These are phyloP conservation scores for Diadumene lineata DNA, from an alignment of 92 coral and sea anemone genomes.

Conservation along the genomic window DNA sequence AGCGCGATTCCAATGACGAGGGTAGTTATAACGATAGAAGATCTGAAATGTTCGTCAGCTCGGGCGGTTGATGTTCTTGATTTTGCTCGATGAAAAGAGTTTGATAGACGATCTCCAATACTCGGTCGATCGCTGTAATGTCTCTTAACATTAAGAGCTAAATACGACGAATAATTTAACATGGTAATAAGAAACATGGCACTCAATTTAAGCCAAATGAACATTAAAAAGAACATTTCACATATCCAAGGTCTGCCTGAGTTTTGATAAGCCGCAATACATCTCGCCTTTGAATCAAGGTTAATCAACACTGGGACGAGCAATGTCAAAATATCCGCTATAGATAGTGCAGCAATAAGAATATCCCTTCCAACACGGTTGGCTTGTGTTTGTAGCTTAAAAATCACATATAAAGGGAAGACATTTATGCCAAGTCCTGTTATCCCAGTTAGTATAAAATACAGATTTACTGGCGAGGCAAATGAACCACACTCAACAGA, in stretches of 20 bases:
- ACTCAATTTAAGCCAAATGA: conserved; percentile 74
- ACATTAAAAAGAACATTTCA: conserved; percentile 79
- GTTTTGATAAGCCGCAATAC: background rate
- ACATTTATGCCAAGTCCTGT: conserved; percentile 56
- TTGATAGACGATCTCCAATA: conserved; percentile 73
- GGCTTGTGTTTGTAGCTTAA: conserved; percentile 47
- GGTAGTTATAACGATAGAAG: conserved; percentile 64
- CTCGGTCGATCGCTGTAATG: conserved; percentile 51
- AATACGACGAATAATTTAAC: conserved; percentile 74
- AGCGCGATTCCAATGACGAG: conserved; percentile 75
- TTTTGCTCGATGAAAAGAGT: conserved; percentile 58
- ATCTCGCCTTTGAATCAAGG: conserved; percentile 45
- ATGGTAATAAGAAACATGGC: conserved; percentile 75
- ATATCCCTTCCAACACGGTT: conserved; percentile 65
- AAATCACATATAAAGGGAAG: conserved; percentile 69
- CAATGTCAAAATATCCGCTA: conserved; percentile 61
- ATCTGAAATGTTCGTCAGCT: conserved; percentile 32
- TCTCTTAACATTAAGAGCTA: conserved; percentile 58
- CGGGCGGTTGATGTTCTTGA: conserved; percentile 48
- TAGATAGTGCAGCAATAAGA: conserved; percentile 57
- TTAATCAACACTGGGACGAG: conserved; percentile 70
- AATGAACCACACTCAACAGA: conserved; percentile 19
- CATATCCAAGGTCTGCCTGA: conserved; percentile 65
- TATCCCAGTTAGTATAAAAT: conserved; percentile 46
- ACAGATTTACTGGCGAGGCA: conserved; percentile 59